Percentiles rank a stretch among this genome's conserved stretches.
These are phyloP conservation scores for Embiotoca jacksoni DNA, from an alignment of 2,113 vertebrate genomes.

Conservation along the genomic window DNA sequence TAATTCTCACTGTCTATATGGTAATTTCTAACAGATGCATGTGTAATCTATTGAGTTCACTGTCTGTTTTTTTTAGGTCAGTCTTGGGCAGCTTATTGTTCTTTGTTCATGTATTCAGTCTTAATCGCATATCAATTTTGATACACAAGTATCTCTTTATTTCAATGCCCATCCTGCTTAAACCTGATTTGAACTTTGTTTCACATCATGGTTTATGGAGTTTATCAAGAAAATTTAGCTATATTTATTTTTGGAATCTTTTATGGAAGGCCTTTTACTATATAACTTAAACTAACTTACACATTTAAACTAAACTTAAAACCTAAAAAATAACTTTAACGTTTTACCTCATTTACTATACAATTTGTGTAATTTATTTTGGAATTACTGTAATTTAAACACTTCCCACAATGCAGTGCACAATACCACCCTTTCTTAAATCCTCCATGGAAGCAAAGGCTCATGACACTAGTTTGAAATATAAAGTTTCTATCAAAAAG, in stretches of 20 bases:
- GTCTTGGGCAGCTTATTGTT: constrained; percentile 62
- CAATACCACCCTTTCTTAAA: too few relatives aligned
- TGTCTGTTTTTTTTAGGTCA: constrained; percentile 78
- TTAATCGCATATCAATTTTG: neutral
- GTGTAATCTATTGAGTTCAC: constrained; percentile 74
- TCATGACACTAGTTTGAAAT: neutral
- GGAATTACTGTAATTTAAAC: too few relatives aligned
- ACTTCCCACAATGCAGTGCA: too few relatives aligned
- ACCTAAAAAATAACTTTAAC: neutral
- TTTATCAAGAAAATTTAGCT: too few relatives aligned
- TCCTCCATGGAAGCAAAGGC: too few relatives aligned
- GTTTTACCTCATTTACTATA: neutral
- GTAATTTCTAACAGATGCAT: constrained; percentile 79
- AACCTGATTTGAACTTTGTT: neutral
- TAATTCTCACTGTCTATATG: constrained; percentile 78
- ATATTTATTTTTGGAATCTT: too few relatives aligned
- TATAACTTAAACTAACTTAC: neutral
- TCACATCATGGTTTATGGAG: neutral
- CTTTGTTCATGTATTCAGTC: constrained; percentile 46
- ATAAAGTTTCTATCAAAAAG: neutral
- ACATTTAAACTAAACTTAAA: neutral
- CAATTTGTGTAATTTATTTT: too few relatives aligned
- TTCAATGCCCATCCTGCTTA: neutral
- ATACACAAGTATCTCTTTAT: neutral
- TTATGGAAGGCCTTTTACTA: too few relatives aligned